Evolutionary conservation across 2,113 vertebrate genomes (phyloP).

Genomic region (Lonchura striata): DNA sequence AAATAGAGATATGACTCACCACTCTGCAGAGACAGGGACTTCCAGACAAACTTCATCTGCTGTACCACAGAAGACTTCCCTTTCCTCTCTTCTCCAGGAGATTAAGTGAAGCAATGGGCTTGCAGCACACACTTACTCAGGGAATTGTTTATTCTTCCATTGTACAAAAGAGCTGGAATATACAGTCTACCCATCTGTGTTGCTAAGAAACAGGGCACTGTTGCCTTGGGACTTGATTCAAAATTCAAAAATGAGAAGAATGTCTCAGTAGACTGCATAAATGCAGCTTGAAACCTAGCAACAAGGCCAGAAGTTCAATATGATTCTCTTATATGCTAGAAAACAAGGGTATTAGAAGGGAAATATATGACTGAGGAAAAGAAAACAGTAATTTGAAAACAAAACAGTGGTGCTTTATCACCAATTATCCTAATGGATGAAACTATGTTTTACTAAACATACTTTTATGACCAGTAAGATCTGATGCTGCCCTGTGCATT

Average conservation of each 20-base stretch:
- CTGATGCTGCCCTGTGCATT: background rate
- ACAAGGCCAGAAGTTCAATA: constrained; percentile 27
- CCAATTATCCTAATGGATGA: background rate
- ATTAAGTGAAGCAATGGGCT: background rate
- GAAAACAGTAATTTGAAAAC: background rate
- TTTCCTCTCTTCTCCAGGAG: background rate
- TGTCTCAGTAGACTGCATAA: constrained; percentile 46
- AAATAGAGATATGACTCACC: background rate
- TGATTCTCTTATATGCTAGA: constrained; percentile 20
- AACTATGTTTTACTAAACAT: background rate
- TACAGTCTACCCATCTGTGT: constrained; percentile 38
- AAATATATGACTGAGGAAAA: background rate
- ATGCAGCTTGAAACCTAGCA: constrained; percentile 65
- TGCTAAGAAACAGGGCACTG: constrained; percentile 68
- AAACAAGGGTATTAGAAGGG: background rate
- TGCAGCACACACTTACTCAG: background rate
- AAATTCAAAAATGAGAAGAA: constrained; percentile 44
- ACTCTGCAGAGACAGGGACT: background rate
- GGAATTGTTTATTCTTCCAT: constrained; percentile 11
- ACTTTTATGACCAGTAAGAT: background rate
- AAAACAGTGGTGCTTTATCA: background rate
- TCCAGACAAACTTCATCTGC: background rate
- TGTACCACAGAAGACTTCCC: background rate
- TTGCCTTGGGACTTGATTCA: constrained; percentile 54
- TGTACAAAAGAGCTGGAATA: constrained; percentile 16